Conservation (phyloP, 37 sponge, comb jelly and placozoan genomes). For the Crambe crambe region DNA sequence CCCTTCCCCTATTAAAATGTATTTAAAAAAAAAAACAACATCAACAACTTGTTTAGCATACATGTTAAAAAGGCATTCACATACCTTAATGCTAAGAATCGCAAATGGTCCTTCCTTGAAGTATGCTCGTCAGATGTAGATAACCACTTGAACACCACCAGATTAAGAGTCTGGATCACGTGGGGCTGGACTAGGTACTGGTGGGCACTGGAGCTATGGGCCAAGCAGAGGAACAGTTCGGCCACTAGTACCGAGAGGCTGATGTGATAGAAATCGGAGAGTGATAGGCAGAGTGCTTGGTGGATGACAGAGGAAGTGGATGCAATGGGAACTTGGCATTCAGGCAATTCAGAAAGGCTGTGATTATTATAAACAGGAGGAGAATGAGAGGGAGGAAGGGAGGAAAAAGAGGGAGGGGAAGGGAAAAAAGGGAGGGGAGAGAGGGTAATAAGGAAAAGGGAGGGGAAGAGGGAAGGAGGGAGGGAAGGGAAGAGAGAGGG, state of each 20-base stretch:
- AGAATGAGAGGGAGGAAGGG: not conserved
- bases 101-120: not conserved
- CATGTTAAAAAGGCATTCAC: too few relatives aligned
- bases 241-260: conserved; percentile 10
- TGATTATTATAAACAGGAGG: not conserved
- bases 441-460: not conserved
- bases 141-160: not conserved
- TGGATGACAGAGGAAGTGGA: conserved; percentile 3
- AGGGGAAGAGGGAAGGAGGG: not conserved
- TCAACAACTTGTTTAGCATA: too few relatives aligned
- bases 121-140: not conserved
- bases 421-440: not conserved
- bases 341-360: not conserved
- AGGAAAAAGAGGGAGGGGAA: not conserved
- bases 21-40: too few relatives aligned
- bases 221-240: conserved; percentile 22
- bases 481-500: not conserved
- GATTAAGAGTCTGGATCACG: conserved; percentile 10
- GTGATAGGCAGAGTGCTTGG: conserved; percentile 24
- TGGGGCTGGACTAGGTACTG: conserved; percentile 10
- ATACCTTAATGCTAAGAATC: not conserved
- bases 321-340: conserved; percentile 20
- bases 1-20: too few relatives aligned
- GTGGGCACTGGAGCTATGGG: conserved; percentile 15
- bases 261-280: not conserved